Evolutionary conservation across 2,113 vertebrate species (phyloP).

Genomic region (Callipepla squamata): DNA sequence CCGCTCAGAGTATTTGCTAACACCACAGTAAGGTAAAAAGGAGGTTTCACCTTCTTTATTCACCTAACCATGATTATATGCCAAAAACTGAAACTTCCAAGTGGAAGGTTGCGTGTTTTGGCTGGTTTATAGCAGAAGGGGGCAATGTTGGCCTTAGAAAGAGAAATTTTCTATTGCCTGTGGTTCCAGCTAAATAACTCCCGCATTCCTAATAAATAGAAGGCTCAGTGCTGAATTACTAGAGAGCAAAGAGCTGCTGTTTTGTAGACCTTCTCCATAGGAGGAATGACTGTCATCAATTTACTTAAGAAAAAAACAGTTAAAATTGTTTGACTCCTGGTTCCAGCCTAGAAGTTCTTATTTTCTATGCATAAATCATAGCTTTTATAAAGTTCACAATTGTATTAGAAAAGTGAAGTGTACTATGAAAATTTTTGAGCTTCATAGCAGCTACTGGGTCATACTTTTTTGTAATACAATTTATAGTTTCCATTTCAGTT

Average conservation of each 20-base stretch:
- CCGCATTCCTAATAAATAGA: no score
- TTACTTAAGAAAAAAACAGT: background rate
- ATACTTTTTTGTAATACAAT: background rate
- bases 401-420: background rate
- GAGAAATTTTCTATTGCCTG: background rate
- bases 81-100: rapidly evolving
- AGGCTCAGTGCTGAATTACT: background rate
- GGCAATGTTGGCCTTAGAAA: slow-evolving; percentile 54
- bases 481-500: background rate
- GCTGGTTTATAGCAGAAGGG: slow-evolving; percentile 26
- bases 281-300: background rate
- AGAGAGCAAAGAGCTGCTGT: background rate
- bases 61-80: rapidly evolving
- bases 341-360: background rate
- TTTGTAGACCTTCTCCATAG: background rate
- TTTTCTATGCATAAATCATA: background rate
- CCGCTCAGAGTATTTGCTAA: background rate
- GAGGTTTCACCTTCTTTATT: background rate
- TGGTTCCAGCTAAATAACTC: background rate
- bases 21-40: background rate
- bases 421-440: background rate
- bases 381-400: background rate
- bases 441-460: background rate
- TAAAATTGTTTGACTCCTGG: background rate
- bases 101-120: background rate